Evolutionary conservation across 2,888 invertebrate species (phyloP).

Genomic region (Drosophila hamatofila): DNA sequence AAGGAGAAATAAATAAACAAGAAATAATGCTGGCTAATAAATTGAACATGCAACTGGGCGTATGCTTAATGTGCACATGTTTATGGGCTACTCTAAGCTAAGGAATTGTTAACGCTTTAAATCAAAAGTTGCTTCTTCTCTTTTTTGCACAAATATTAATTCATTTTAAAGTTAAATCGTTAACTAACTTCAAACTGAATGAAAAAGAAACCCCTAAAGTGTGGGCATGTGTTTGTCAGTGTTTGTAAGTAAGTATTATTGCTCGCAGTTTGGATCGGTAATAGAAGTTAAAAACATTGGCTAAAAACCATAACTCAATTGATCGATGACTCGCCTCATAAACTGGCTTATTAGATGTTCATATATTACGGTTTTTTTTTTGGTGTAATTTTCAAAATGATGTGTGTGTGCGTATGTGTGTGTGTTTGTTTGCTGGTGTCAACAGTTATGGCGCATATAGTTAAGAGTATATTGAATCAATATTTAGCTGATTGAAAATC

Average conservation of each 20-base stretch:
- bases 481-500: conserved; percentile 37
- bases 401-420: conserved; percentile 33
- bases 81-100: neutral
- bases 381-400: conserved; percentile 31
- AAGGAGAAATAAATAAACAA: neutral
- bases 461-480: conserved; percentile 41
- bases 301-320: conserved; percentile 42
- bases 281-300: conserved; percentile 16
- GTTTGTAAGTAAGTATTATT: conserved; percentile 57
- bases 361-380: conserved; percentile 16
- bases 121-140: neutral
- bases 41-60: conserved; percentile 34
- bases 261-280: conserved; percentile 50
- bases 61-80: conserved; percentile 39
- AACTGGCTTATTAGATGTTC: conserved; percentile 36
- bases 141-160: neutral
- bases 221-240: conserved; percentile 21
- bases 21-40: conserved; percentile 9
- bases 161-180: neutral
- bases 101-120: conserved; percentile 3
- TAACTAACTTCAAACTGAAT: neutral
- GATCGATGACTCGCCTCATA: conserved; percentile 39
- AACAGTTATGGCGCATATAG: conserved; percentile 64
- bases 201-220: no score
- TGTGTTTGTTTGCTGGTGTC: conserved; percentile 43